Base-by-base conservation (phyloP, 2,888 invertebrate species). In the Holacanthella duospinosa region DNA sequence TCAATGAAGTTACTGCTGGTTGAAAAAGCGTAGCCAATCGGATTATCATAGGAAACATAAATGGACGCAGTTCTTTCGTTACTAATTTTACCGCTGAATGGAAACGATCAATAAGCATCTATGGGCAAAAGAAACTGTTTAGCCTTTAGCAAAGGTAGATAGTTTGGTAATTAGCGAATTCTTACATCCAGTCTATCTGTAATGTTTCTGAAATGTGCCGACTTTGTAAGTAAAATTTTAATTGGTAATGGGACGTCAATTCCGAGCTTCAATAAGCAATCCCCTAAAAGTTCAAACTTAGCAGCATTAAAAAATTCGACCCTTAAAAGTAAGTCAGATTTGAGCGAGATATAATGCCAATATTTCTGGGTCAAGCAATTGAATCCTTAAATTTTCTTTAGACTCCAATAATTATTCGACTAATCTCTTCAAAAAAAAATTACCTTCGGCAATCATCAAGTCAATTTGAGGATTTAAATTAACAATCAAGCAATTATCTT, bases 1-100 rank as follows among this genome's bases (percentile, higher is more conserved):
- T 87, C 19, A 94, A 83, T 16, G 83, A 82, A 26, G 83, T 84
- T 29, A 94, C 78, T 0, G 89, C 93, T 0, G 93, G 93, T 62
- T 87, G 85, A 27, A 95, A 79, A 69, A 90, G 84, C 12, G 87
- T 86, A 1, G 91, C 88, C 19, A 95, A 82, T 27, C 87, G 85
- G 28, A 89, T 87, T 66, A 93, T 81, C 80, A 93, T 93, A 0
- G 93, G 92, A 36, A 92, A 81, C 75, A 95, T 86, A 59, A 96
- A 80, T 26, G 92, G 90, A n/a, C 93, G 84, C 21, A 94, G 89
- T 79, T 93, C 93, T 55, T 87, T 78, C 75, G 91, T 90, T 0
- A 91, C 90, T 29, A 85, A 83, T 61, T 84, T 82, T 0, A 89
- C 86, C 1, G 86, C 86, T 56, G 81, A 79, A 36, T 86, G 78